Percentiles rank a stretch among this genome's conserved stretches.
phyloP scores from a whole-genome alignment of 2,797 vertebrate genomes.

The Sebastes paucispinis region DNA sequence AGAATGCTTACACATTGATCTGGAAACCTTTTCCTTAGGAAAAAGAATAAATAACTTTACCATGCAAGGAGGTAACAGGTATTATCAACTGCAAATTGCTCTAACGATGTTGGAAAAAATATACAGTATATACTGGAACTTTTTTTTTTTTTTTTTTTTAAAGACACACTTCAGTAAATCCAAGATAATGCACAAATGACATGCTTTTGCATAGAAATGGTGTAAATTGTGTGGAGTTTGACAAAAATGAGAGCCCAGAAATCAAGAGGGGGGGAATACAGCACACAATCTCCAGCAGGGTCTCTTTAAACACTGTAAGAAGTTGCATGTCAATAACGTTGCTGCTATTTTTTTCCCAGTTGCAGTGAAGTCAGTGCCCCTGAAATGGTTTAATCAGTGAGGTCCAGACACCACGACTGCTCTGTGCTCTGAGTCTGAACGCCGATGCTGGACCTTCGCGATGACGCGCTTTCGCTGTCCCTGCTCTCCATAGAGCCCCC shows the following conservation, averaged over 20 bases:
- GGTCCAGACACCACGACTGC: conserved; percentile 82
- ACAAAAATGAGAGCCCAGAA: conserved; percentile 49
- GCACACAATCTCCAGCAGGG: conserved; percentile 46
- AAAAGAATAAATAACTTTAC: conserved; percentile 82
- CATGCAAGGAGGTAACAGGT: conserved; percentile 80
- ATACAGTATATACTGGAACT: conserved; percentile 49
- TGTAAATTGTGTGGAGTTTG: conserved; percentile 45
- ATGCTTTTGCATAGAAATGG: conserved; percentile 84
- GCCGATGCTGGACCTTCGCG: conserved; percentile 73
- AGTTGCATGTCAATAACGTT: conserved; percentile 21
- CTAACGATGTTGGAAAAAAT: conserved; percentile 50
- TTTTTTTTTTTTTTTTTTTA: conserved; percentile 5
- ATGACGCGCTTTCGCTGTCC: conserved; percentile 76
- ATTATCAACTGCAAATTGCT: conserved; percentile 56
- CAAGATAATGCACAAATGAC: conserved; percentile 70
- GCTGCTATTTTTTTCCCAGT: background rate
- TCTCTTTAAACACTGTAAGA: conserved; percentile 66
- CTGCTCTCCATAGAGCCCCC: conserved; percentile 73
- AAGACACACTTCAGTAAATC: conserved; percentile 69
- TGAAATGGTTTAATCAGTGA: conserved; percentile 72
- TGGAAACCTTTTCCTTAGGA: conserved; percentile 83
- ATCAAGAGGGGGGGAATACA: conserved; percentile 14
- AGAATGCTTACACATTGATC: conserved; percentile 77
- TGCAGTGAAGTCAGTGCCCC: background rate
- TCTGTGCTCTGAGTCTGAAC: conserved; percentile 81